Base-by-base conservation (phyloP, 2,113 vertebrate species). In the Siniperca chuatsi region DNA sequence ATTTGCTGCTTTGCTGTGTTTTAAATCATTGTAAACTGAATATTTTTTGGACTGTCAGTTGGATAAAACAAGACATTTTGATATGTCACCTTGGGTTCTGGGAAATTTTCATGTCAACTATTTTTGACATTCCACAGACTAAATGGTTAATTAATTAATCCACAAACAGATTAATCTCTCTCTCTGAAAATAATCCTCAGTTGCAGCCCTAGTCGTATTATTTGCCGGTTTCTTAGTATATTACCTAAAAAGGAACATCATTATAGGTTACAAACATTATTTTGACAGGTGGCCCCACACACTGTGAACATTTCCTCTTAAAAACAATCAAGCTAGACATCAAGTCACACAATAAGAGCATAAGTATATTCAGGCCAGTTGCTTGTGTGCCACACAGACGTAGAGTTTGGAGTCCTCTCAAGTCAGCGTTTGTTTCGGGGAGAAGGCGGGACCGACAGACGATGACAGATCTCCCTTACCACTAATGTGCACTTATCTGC, bases 401-500 rank as follows among this genome's bases (percentile, higher is more conserved):
- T 54, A 67, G 83, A 81, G 76, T 87, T 80, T 88, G 70, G 85
- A 87, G 81, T 78, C 61, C 12, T 82, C 79, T 88, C 78, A 87
- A 84, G 82, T 87, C 83, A 25, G 91, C 25, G 48, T 75, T 81
- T 78, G 78, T 87, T 86, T 78, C 23, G 33, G 33, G 35, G 69
- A 62, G 68, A 75, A 78, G 81, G 74, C 10, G 72, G 88, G 66
- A 88, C 75, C 46, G 70, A 78, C 75, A 89, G 84, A 83, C 62
- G 88, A 92, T 93, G 94, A 95, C 94, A 93, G 91, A 95, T 93
- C 92, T 84, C 89, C 90, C 82, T 90, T 52, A 74, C 88, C 64
- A 83, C 89, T 95, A 95, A 95, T 93, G 91, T 92, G 94, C 92
- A 95, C 93, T 95, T 94, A 94, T 94, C 94, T 93, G 92, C 89